Percentiles rank a stretch among this genome's conserved stretches.
Evolutionary conservation across 2,888 invertebrate genomes (phyloP).

Genomic region (Metalampra italica): DNA sequence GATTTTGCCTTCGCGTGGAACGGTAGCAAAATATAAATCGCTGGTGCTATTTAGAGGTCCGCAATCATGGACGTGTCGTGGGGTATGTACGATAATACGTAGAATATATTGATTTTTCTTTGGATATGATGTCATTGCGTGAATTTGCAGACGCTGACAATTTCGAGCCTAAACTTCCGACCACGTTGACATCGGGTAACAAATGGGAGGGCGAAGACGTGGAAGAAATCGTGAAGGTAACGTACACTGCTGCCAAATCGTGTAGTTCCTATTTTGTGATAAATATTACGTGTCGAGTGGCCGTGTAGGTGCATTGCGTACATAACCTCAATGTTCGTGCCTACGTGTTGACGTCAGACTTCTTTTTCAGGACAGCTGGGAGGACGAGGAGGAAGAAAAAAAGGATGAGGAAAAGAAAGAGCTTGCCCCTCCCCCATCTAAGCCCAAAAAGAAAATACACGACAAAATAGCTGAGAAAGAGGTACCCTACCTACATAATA

Average conservation of each 20-base stretch:
- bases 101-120: constrained; percentile 25
- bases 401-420: constrained; percentile 85
- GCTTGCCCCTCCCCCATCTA: constrained; percentile 77
- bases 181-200: constrained; percentile 79
- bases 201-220: constrained; percentile 95
- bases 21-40: constrained; percentile 54
- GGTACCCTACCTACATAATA: too few relatives aligned
- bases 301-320: constrained; percentile 23
- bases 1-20: constrained; percentile 68
- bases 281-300: constrained; percentile 4
- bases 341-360: constrained; percentile 65
- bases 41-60: constrained; percentile 54
- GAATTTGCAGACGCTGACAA: constrained; percentile 83
- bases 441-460: constrained; percentile 85
- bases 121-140: constrained; percentile 17
- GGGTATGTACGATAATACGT: constrained; percentile 72
- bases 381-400: constrained; percentile 92
- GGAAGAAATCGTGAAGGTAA: constrained; percentile 91
- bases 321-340: constrained; percentile 63
- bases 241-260: constrained; percentile 48
- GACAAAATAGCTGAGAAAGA: constrained; percentile 94
- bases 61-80: constrained; percentile 84
- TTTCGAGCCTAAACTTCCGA: constrained; percentile 82
- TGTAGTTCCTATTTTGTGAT: constrained; percentile 10
- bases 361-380: constrained; percentile 93